Evolutionary conservation across 2,113 vertebrate species (phyloP).

Genomic region (Oncorhynchus keta): DNA sequence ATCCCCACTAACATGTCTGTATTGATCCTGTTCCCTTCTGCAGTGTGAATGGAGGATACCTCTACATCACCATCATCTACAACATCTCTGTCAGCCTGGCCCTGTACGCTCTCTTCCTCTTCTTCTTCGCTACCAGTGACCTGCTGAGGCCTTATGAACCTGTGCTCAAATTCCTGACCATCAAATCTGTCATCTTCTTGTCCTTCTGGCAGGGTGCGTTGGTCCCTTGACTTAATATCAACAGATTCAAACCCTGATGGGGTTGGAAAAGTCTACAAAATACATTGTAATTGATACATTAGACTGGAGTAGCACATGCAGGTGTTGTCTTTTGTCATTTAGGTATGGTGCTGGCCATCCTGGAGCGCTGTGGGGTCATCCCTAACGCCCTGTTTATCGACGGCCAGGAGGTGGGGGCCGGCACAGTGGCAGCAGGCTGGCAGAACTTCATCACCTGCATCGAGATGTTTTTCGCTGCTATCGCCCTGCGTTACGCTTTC

Average conservation of each 20-base stretch:
- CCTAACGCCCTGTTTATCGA: slow-evolving; percentile 84
- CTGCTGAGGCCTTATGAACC: slow-evolving; percentile 89
- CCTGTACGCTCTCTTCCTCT: slow-evolving; percentile 92
- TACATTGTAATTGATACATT: background rate
- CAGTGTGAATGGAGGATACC: slow-evolving; percentile 88
- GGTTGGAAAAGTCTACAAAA: background rate
- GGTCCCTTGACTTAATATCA: background rate
- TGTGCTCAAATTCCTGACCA: slow-evolving; percentile 93
- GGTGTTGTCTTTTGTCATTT: background rate
- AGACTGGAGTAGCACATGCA: background rate
- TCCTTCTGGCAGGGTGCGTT: slow-evolving; percentile 96
- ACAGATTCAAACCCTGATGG: background rate
- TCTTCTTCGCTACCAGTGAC: slow-evolving; percentile 91
- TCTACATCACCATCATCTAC: slow-evolving; percentile 94
- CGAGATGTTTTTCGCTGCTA: slow-evolving; percentile 91
- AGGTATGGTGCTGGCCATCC: slow-evolving; percentile 90
- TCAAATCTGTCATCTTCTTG: slow-evolving; percentile 95
- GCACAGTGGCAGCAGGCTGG: slow-evolving; percentile 91
- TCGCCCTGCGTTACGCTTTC: slow-evolving; percentile 89
- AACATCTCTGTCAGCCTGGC: slow-evolving; percentile 92
- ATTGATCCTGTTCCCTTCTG: background rate
- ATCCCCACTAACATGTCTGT: background rate
- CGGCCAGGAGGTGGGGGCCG: slow-evolving; percentile 83
- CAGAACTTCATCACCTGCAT: slow-evolving; percentile 96
- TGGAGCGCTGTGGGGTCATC: slow-evolving; percentile 89